Percentiles rank a stretch among this genome's conserved stretches.
These are phyloP conservation scores for Plectrocnemia conspersa DNA, from an alignment of 1,140 invertebrate species.

Conservation along the genomic window DNA sequence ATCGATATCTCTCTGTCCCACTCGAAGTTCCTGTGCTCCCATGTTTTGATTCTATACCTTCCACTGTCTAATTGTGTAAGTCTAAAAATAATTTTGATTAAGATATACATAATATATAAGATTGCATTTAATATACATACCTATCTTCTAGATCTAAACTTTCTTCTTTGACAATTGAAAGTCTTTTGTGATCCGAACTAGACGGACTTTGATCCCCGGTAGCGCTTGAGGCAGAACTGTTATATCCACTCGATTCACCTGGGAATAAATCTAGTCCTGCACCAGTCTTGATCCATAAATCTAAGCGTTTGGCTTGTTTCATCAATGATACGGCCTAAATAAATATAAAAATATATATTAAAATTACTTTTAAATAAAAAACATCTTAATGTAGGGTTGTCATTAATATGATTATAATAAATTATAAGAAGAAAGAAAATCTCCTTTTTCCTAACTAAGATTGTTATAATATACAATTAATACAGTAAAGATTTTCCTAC, in stretches of 20 bases:
- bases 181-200: constrained; percentile 56
- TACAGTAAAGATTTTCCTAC: too few relatives aligned
- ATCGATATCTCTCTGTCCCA: constrained; percentile 30
- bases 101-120: neutral
- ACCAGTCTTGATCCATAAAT: constrained; percentile 66
- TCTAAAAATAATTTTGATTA: constrained; percentile 22
- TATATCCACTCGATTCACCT: constrained; percentile 74
- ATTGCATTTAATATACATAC: constrained; percentile 32
- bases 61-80: constrained; percentile 30
- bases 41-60: constrained; percentile 27
- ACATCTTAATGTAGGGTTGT: neutral
- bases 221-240: constrained; percentile 71
- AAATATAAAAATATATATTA: too few relatives aligned
- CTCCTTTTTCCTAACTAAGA: too few relatives aligned
- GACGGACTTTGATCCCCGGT: constrained; percentile 67
- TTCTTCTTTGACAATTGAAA: constrained; percentile 66
- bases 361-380: constrained; percentile 13
- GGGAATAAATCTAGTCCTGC: constrained; percentile 71
- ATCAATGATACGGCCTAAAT: constrained; percentile 67
- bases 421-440: too few relatives aligned
- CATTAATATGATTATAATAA: too few relatives aligned
- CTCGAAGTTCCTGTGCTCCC: constrained; percentile 30
- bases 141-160: constrained; percentile 52
- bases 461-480: too few relatives aligned
- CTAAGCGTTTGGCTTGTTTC: constrained; percentile 68